Evolutionary conservation across 2,888 invertebrate species (phyloP).

Genomic region (Tipula vernalis): DNA sequence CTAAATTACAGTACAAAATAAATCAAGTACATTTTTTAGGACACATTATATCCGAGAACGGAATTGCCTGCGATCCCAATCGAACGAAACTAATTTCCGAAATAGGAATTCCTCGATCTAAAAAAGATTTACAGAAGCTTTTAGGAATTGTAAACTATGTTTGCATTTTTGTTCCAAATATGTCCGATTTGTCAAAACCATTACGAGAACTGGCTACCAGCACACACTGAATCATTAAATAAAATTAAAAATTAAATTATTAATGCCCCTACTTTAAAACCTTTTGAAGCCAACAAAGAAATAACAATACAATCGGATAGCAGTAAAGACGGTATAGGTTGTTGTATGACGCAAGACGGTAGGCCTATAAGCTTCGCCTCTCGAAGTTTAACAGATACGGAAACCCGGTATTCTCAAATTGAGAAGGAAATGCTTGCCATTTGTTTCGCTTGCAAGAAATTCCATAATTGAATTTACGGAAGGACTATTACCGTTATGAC

Average conservation of each 20-base stretch:
- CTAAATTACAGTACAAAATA: background rate
- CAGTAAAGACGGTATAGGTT: conserved; percentile 13
- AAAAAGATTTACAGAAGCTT: background rate
- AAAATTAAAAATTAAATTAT: conserved; percentile 15
- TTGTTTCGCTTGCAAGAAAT: conserved; percentile 12
- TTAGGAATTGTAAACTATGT: conserved; percentile 17
- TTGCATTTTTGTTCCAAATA: conserved; percentile 15
- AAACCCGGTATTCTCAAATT: background rate
- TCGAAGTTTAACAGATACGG: conserved; percentile 14
- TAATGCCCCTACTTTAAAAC: conserved; percentile 8
- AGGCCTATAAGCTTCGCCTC: no score
- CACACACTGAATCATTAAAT: conserved; percentile 11
- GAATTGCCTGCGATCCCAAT: background rate
- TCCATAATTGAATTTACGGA: background rate
- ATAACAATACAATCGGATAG: background rate
- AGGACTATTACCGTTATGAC: no score
- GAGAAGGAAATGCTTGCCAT: background rate
- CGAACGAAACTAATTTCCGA: background rate
- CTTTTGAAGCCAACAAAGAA: conserved; percentile 15
- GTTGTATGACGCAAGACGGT: background rate
- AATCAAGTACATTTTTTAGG: background rate
- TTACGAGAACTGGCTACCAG: conserved; percentile 15
- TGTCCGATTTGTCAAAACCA: conserved; percentile 15
- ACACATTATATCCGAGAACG: background rate
- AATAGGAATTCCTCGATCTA: background rate